Percentiles rank a stretch among this genome's conserved stretches.
Conservation (phyloP, 2,888 invertebrate genomes). For the Fragum sueziense region DNA sequence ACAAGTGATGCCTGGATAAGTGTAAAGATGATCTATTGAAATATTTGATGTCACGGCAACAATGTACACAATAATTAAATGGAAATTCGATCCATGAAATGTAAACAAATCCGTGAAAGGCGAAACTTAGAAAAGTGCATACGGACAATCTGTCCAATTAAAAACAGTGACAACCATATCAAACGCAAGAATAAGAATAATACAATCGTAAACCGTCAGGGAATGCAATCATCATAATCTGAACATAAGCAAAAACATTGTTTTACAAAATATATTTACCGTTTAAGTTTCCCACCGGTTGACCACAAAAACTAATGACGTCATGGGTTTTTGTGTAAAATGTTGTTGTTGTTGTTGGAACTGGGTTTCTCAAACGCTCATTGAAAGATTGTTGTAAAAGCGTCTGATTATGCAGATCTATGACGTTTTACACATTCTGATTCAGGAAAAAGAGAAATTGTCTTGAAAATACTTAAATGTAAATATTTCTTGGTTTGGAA, state of each 20-base stretch:
- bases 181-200: background rate
- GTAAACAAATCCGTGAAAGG: slow-evolving; percentile 18
- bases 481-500: too few relatives aligned
- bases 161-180: background rate
- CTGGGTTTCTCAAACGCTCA: slow-evolving; percentile 4
- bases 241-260: background rate
- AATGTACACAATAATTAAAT: background rate
- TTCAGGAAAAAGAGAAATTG: background rate
- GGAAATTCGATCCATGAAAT: background rate
- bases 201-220: background rate
- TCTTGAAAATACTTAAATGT: too few relatives aligned
- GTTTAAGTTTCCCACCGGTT: slow-evolving; percentile 31
- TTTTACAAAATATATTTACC: background rate
- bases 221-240: background rate
- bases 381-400: background rate
- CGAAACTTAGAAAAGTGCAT: too few relatives aligned
- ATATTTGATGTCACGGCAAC: background rate
- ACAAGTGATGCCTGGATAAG: too few relatives aligned
- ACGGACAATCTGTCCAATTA: background rate
- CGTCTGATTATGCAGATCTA: background rate
- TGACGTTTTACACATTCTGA: slow-evolving; percentile 24
- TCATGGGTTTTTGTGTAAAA: background rate
- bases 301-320: slow-evolving; percentile 13
- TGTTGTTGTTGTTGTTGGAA: background rate
- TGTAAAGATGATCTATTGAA: background rate